These are phyloP conservation scores for Meloidogyne chitwoodi DNA, from an alignment of 1,140 invertebrate genomes.

Conservation along the genomic window DNA sequence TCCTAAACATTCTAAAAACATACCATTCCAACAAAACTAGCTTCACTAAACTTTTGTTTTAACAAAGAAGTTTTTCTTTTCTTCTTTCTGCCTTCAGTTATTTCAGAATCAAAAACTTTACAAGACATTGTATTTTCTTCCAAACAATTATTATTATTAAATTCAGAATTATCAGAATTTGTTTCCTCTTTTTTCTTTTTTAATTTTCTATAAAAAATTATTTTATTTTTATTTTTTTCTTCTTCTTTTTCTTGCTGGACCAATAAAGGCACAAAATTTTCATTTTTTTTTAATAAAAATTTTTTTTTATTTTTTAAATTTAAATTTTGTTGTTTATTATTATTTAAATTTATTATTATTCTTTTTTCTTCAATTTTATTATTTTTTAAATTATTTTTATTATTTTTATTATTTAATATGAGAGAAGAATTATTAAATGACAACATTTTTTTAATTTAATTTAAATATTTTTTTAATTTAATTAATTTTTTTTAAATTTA, in stretches of 20 bases:
- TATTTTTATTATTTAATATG: neutral
- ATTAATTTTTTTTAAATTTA: no score
- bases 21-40: neutral
- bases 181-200: neutral
- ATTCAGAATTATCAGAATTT: neutral
- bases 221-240: neutral
- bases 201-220: neutral
- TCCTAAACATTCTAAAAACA: neutral
- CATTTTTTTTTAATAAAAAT: neutral
- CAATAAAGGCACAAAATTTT: neutral
- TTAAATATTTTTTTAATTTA: no score
- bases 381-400: neutral
- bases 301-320: no score
- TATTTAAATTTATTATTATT: no score
- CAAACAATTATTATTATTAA: no score
- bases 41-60: neutral
- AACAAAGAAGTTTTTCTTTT: neutral
- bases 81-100: neutral
- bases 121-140: neutral
- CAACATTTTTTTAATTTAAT: neutral
- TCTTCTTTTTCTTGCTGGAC: neutral
- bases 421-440: neutral
- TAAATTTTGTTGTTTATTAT: neutral
- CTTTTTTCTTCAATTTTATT: neutral
- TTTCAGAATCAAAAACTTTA: neutral